A percentile compares a stretch with the other conserved stretches of the same genome.
Conservation (phyloP, 2,888 invertebrate species). For the Zygaena filipendulae region DNA sequence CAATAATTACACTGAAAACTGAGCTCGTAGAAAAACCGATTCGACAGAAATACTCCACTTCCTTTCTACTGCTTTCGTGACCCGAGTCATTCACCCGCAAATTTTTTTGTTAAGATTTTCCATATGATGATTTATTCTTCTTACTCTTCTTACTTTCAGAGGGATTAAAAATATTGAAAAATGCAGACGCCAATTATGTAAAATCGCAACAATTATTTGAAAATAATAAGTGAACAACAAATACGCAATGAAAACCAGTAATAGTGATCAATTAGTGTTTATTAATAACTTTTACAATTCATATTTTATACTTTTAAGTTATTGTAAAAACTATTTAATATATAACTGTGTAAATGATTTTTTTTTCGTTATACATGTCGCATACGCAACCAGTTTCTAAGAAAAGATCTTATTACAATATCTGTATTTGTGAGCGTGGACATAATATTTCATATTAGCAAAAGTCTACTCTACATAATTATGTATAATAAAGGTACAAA, state of each 20-base stretch:
- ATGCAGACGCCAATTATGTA: constrained; percentile 24
- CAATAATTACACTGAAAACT: too few species aligned
- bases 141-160: too few species aligned
- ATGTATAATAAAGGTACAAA: too few species aligned
- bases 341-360: constrained; percentile 49
- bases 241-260: constrained; percentile 22
- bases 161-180: constrained; percentile 50
- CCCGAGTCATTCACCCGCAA: too few species aligned
- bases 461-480: too few species aligned
- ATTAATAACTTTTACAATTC: constrained; percentile 51
- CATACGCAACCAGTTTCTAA: constrained; percentile 23
- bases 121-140: too few species aligned
- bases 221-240: constrained; percentile 27
- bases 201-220: constrained; percentile 49
- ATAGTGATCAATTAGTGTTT: constrained; percentile 46
- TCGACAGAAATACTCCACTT: too few species aligned
- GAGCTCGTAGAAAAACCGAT: too few species aligned
- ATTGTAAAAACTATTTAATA: constrained; percentile 58
- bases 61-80: too few species aligned
- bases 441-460: too few species aligned
- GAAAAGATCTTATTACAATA: constrained; percentile 24
- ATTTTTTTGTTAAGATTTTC: too few species aligned
- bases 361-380: constrained; percentile 34
- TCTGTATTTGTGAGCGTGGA: too few species aligned
- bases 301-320: constrained; percentile 47